These are phyloP conservation scores for Littorina saxatilis DNA, from an alignment of 1,140 invertebrate species.

Conservation along the genomic window DNA sequence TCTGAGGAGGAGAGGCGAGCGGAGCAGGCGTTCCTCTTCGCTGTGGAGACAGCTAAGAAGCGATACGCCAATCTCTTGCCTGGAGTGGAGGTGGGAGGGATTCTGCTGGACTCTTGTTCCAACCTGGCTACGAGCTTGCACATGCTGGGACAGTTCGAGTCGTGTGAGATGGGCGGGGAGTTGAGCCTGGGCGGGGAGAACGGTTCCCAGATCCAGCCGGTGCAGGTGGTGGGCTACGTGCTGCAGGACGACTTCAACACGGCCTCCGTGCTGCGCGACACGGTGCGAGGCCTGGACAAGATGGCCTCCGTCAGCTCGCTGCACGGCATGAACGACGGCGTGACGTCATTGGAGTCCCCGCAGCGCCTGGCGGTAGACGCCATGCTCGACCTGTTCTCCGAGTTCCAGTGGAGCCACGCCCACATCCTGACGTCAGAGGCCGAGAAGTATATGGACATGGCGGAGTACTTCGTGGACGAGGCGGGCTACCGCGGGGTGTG, in stretches of 20 bases:
- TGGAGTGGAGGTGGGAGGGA: slow-evolving; percentile 50
- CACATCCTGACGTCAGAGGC: slow-evolving; percentile 39
- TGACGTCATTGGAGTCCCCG: slow-evolving; percentile 24
- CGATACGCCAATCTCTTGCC: slow-evolving; percentile 57
- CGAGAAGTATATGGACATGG: slow-evolving; percentile 12
- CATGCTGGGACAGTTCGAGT: slow-evolving; percentile 59
- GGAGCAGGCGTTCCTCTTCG: slow-evolving; percentile 61
- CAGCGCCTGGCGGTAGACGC: slow-evolving; percentile 5
- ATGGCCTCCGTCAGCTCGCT: slow-evolving; percentile 42
- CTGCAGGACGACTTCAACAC: slow-evolving; percentile 28
- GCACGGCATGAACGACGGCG: neutral
- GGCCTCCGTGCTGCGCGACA: slow-evolving; percentile 28
- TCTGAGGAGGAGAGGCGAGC: slow-evolving; percentile 64
- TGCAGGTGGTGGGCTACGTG: slow-evolving; percentile 45
- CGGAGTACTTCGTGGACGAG: slow-evolving; percentile 34
- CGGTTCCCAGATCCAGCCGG: neutral
- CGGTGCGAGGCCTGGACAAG: slow-evolving; percentile 39
- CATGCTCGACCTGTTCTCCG: slow-evolving; percentile 34
- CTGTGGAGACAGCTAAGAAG: slow-evolving; percentile 48
- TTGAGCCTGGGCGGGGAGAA: neutral
- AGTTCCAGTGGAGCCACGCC: slow-evolving; percentile 47
- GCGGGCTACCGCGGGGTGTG: slow-evolving; percentile 47
- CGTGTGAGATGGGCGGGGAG: slow-evolving; percentile 39
- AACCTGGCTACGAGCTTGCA: slow-evolving; percentile 45
- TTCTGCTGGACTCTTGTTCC: slow-evolving; percentile 63